phyloP scores from a whole-genome alignment of 2,113 vertebrate genomes.

The Noturus placidus region DNA sequence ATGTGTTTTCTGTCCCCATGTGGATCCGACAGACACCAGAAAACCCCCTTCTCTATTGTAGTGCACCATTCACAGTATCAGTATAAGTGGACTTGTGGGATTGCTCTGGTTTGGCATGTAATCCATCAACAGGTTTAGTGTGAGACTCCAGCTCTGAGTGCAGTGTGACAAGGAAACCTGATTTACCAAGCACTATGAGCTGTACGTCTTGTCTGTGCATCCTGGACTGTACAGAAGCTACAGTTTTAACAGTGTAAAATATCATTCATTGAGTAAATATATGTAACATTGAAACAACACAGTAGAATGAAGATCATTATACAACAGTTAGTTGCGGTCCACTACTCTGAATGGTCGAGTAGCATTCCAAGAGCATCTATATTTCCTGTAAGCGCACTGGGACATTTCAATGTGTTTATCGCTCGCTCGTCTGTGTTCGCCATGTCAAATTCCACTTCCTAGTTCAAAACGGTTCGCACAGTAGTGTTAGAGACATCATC shows the following conservation, averaged over 20 bases:
- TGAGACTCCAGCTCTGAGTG: slow-evolving; percentile 17
- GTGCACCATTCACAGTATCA: slow-evolving; percentile 12
- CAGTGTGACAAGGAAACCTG: neutral
- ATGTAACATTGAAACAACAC: neutral
- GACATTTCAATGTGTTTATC: neutral
- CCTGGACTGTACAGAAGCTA: neutral
- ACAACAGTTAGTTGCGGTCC: neutral
- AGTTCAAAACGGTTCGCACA: neutral
- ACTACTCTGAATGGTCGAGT: neutral
- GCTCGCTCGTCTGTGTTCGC: neutral
- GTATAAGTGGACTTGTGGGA: slow-evolving; percentile 43
- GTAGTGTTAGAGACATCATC: neutral
- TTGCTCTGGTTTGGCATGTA: slow-evolving; percentile 29
- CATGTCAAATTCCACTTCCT: neutral
- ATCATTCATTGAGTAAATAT: neutral
- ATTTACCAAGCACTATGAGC: neutral
- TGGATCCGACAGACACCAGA: neutral
- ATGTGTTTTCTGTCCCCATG: neutral
- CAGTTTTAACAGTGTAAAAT: neutral
- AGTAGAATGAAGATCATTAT: neutral
- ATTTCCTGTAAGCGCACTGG: neutral
- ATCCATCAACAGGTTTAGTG: slow-evolving; percentile 56
- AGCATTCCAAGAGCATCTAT: neutral
- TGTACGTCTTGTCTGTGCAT: too few species aligned
- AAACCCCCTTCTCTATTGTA: neutral